phyloP scores from a whole-genome alignment of 2,888 invertebrate genomes.

The Phyllotreta striolata region DNA sequence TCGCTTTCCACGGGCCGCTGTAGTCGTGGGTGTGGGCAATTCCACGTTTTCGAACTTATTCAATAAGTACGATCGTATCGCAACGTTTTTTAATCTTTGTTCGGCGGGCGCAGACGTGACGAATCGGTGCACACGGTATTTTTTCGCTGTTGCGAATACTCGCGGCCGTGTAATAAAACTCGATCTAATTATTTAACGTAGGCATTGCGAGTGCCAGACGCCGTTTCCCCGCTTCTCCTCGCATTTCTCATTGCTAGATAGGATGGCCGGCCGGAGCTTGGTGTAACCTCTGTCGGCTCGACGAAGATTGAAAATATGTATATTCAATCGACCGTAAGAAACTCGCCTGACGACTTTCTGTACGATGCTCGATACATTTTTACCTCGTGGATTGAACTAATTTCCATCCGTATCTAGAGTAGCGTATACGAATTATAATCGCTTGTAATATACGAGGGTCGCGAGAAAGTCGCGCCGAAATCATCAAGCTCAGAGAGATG shows the following conservation, averaged over 20 bases:
- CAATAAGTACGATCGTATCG: too few relatives aligned
- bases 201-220: slow-evolving; percentile 20
- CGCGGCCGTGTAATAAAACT: too few relatives aligned
- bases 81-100: slow-evolving; percentile 15
- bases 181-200: slow-evolving; percentile 16
- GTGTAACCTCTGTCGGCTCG: slow-evolving; percentile 35
- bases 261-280: slow-evolving; percentile 18
- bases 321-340: slow-evolving; percentile 52
- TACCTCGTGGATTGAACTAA: slow-evolving; percentile 31
- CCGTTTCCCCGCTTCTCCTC: too few relatives aligned
- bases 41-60: slow-evolving; percentile 9
- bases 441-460: too few relatives aligned
- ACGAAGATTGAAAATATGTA: slow-evolving; percentile 48
- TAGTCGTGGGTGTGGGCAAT: slow-evolving; percentile 13
- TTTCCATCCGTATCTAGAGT: slow-evolving; percentile 25
- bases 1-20: neutral
- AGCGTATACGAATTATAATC: neutral
- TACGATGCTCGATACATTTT: slow-evolving; percentile 37
- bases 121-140: slow-evolving; percentile 19
- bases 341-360: slow-evolving; percentile 50
- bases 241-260: slow-evolving; percentile 13
- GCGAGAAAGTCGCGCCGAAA: too few relatives aligned
- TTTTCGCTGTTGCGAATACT: too few relatives aligned
- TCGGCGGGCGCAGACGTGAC: slow-evolving; percentile 23
- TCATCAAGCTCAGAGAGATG: too few relatives aligned